Base-by-base conservation (phyloP, 2,888 invertebrate genomes). In the Girardia tigrina region DNA sequence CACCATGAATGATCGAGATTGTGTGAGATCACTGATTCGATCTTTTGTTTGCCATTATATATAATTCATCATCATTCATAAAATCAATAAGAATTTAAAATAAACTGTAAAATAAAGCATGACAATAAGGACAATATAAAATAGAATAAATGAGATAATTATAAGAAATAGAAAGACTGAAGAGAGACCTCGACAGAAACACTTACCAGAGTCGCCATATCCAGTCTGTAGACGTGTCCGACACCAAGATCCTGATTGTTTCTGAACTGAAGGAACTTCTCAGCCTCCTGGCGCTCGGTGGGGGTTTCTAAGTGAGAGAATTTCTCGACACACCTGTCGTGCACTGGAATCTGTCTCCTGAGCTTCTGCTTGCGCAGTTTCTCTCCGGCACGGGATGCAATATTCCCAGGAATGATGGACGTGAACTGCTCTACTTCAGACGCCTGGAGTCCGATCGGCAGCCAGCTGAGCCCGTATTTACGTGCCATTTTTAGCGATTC, bases 371-470 rank as follows among this genome's bases (percentile, higher is more conserved):
- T 56, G n/a, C 56, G 56, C n/a, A 56, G 23, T 56, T 56, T 56
- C n/a, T 56, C 56, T 8, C 56, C 56, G 56, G 56, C 56, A 6
- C 56, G 56, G n/a, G 56, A 56, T 12, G 56, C 56, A 56, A 56
- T 56, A 16, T 56, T 56, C 6, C 56, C 56, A n/a, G 20, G 20
- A 56, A 56, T n/a, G 4, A 56, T 56, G 6, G 56, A 56, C 23
- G 56, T 56, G n/a, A 56, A 56, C n/a, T 56, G 56, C n/a, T 56
- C 56, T 20, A 73, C 73, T 26, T 73, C 73, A 4, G 28, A 73
- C 23, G 73, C 73, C 20, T 73, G 29, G n/a, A 73, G 26, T 16
- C 73, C 73, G 36, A 73, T 73, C n/a, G 73, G 73, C 23, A 73
- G n/a, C 73, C 73, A 73, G 14, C 29, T 73, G 8, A 29, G 36